These are phyloP conservation scores for Martes martes DNA, from an alignment of 2,113 vertebrate species.

Conservation along the genomic window DNA sequence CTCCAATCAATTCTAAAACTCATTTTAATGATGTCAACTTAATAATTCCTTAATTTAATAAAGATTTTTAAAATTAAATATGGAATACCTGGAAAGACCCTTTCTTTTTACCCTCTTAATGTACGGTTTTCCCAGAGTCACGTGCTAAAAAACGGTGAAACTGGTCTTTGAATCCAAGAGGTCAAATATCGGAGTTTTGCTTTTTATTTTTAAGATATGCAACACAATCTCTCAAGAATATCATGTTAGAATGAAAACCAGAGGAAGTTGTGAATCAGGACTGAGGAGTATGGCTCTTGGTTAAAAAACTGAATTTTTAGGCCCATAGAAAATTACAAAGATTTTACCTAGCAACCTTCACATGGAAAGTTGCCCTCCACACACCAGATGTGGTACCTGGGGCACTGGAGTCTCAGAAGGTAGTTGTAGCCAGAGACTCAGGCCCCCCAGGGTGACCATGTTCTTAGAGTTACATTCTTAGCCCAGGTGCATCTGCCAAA, in stretches of 20 bases:
- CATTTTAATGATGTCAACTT: background rate
- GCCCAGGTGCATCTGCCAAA: background rate
- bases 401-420: too few species aligned
- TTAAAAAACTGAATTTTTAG: background rate
- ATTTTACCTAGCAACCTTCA: background rate
- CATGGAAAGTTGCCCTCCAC: background rate
- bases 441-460: accelerated
- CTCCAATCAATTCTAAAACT: background rate
- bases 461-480: background rate
- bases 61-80: background rate
- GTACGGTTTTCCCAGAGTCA: background rate
- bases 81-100: background rate
- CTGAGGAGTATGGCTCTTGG: background rate
- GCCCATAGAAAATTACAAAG: background rate
- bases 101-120: background rate
- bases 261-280: background rate
- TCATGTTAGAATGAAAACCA: background rate
- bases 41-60: background rate
- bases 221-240: background rate
- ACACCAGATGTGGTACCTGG: background rate
- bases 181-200: background rate
- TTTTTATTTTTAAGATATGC: background rate
- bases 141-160: background rate
- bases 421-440: background rate
- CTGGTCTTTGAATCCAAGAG: background rate